Conservation (phyloP, 2,797 vertebrate genomes). For the Gymnocypris eckloni region DNA sequence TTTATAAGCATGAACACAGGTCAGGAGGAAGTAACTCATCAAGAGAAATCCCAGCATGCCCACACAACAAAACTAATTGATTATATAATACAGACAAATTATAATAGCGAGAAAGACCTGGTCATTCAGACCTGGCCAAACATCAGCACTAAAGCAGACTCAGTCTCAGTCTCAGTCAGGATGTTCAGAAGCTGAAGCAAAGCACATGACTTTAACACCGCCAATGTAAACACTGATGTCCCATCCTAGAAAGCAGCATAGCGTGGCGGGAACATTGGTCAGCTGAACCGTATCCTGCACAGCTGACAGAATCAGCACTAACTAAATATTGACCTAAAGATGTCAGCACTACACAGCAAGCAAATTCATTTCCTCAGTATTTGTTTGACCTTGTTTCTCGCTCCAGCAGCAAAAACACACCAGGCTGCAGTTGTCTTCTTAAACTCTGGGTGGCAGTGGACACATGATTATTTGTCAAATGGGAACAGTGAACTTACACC, state of each 20-base stretch:
- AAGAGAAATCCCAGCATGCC: too few relatives aligned
- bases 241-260: background rate
- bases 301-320: slow-evolving; percentile 14
- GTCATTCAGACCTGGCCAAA: background rate
- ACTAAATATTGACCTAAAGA: background rate
- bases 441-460: background rate
- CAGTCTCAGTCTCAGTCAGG: background rate
- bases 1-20: too few relatives aligned
- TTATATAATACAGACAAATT: too few relatives aligned
- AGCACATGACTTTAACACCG: background rate
- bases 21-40: too few relatives aligned
- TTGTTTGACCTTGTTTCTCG: background rate
- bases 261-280: background rate
- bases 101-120: too few relatives aligned
- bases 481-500: background rate
- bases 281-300: background rate
- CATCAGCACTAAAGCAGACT: background rate
- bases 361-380: background rate
- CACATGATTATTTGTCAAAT: too few relatives aligned
- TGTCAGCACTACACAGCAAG: background rate
- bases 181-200: background rate
- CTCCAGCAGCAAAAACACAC: background rate
- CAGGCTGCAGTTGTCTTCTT: background rate
- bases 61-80: too few relatives aligned
- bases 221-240: slow-evolving; percentile 2